Conservation (phyloP, 2,888 invertebrate genomes). For the Chaetogeoica ovagalla region DNA sequence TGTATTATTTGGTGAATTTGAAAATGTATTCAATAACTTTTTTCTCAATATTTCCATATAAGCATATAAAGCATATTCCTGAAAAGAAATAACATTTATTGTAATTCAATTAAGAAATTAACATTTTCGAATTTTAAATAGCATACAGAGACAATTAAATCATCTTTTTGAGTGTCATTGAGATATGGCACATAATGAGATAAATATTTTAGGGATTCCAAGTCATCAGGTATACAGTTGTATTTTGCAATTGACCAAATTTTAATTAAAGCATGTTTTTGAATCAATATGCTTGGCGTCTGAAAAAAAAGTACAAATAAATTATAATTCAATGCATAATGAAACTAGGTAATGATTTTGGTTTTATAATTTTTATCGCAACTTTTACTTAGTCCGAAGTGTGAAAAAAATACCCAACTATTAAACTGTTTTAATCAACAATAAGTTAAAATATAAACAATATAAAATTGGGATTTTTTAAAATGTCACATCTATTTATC, state of each 20-base stretch:
- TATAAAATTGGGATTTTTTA: no score
- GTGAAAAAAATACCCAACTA: no score
- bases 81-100: not conserved
- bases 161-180: not conserved
- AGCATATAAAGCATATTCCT: constrained; percentile 34
- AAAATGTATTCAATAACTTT: not conserved
- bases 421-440: no score
- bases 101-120: not conserved
- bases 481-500: not conserved
- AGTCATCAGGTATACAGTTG: constrained; percentile 33
- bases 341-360: not conserved
- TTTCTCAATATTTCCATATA: constrained; percentile 34
- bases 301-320: constrained; percentile 1
- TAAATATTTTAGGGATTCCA: constrained; percentile 35
- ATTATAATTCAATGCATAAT: not conserved
- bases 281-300: not conserved
- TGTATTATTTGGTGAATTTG: not conserved
- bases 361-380: not conserved
- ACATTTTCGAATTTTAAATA: constrained; percentile 6
- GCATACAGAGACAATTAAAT: constrained; percentile 37
- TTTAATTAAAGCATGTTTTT: constrained; percentile 38
- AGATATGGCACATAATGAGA: constrained; percentile 42
- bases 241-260: constrained; percentile 38
- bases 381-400: no score
- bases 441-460: no score